Percentiles rank a stretch among this genome's conserved stretches.
These are phyloP conservation scores for Reinhardtius hippoglossoides DNA, from an alignment of 2,113 vertebrate species.

Conservation along the genomic window DNA sequence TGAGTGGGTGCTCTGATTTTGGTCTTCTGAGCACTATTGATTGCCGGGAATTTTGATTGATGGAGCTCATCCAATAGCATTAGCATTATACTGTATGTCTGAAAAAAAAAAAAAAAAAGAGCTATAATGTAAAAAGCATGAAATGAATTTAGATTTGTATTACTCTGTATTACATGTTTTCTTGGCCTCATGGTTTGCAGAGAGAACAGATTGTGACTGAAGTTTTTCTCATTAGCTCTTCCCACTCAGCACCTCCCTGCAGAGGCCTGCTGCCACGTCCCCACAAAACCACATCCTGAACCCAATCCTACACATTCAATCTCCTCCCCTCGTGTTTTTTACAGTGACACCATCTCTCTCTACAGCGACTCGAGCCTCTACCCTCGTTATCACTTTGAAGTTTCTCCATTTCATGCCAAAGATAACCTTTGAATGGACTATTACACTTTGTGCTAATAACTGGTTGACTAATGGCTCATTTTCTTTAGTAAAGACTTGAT, in stretches of 20 bases:
- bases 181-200: background rate
- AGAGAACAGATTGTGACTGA: background rate
- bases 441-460: background rate
- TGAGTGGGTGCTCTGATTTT: too few relatives aligned
- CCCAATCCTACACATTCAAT: background rate
- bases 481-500: too few relatives aligned
- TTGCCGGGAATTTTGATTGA: too few relatives aligned
- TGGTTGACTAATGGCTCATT: background rate
- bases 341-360: conserved; percentile 11
- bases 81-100: too few relatives aligned
- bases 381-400: background rate
- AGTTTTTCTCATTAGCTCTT: conserved; percentile 19
- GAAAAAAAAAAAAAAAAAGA: too few relatives aligned
- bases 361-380: background rate
- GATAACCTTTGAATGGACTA: background rate
- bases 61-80: too few relatives aligned
- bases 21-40: too few relatives aligned
- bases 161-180: background rate
- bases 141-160: too few relatives aligned
- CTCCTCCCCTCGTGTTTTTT: conserved; percentile 23
- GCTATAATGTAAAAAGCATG: too few relatives aligned
- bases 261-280: conserved; percentile 3
- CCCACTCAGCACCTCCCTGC: conserved; percentile 16
- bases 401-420: too few relatives aligned
- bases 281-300: conserved; percentile 1